Evolutionary conservation across 2,888 invertebrate genomes (phyloP).

Genomic region (Hypena proboscidalis): DNA sequence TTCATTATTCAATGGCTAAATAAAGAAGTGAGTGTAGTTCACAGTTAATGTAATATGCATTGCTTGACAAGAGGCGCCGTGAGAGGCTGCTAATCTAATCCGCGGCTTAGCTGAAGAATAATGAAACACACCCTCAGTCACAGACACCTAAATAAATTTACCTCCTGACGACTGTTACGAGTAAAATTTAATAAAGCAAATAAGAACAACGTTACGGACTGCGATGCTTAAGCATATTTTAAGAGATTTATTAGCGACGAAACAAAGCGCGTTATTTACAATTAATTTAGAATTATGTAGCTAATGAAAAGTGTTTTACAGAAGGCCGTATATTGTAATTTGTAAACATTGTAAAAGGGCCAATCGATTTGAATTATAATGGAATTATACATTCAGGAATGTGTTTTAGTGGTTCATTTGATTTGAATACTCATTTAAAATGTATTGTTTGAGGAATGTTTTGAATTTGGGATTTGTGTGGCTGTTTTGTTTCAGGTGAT

Average conservation of each 20-base stretch:
- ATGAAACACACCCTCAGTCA: slow-evolving; percentile 61
- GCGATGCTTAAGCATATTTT: slow-evolving; percentile 67
- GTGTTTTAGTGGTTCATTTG: slow-evolving; percentile 3
- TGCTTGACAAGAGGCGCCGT: slow-evolving; percentile 39
- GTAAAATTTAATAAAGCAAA: slow-evolving; percentile 78
- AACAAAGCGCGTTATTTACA: slow-evolving; percentile 66
- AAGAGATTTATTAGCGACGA: slow-evolving; percentile 67
- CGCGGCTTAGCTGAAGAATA: slow-evolving; percentile 62
- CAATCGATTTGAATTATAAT: slow-evolving; percentile 18
- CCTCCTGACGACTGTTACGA: slow-evolving; percentile 62
- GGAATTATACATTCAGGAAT: slow-evolving; percentile 16
- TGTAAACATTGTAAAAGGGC: slow-evolving; percentile 16
- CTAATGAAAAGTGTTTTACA: slow-evolving; percentile 58
- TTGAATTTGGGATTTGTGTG: no score
- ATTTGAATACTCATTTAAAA: slow-evolving; percentile 1
- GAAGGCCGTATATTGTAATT: slow-evolving; percentile 32
- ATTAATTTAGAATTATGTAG: slow-evolving; percentile 67
- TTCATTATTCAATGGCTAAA: slow-evolving; percentile 28
- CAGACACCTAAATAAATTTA: slow-evolving; percentile 71
- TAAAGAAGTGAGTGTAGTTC: slow-evolving; percentile 38
- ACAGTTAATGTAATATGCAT: slow-evolving; percentile 47
- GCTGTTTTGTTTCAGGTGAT: no score
- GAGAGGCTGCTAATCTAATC: slow-evolving; percentile 64
- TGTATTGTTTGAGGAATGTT: not conserved
- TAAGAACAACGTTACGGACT: slow-evolving; percentile 64